Base-by-base conservation (phyloP, 1,140 invertebrate species). In the Megalonaias nervosa region DNA sequence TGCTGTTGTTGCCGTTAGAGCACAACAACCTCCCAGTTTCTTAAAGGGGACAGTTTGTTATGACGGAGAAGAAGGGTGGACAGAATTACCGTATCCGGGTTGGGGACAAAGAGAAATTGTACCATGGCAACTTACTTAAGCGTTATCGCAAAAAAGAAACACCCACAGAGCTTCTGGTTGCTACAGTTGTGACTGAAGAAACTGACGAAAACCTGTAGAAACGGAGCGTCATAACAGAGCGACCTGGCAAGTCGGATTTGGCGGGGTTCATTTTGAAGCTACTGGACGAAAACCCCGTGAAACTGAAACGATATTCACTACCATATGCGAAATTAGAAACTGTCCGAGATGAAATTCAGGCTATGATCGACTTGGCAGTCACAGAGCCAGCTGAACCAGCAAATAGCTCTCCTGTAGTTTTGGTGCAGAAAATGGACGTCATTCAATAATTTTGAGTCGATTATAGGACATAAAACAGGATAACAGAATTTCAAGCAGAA, bases 391-490 rank as follows among this genome's bases (percentile, higher is more conserved):
- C 58, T 38, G 59, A 62, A 13, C 23, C n/a, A 26, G 13, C n/a
- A 12, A 62, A 62, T 62, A 31, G 11, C 14, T 72, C 59, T 13
- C 21, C 87, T 19, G 62, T 86, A 14, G 80, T 86, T 5, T 57
- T 87, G 21, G 81, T 85, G 11, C 93, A 93, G 71, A 94, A 94
- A 75, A 92, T 92, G 58, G 85, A 93, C 86, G 87, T 91, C 67
- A 71, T 85, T 62, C 67, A 85, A 48, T 74, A 92, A 31, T 86
- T 93, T 48, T 92, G 92, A 84, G 89, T 86, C 6, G 92, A 93
- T 84, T 93, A 91, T 84, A 91, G 84, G 26, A 67, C 55, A 23
- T 21, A 86, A 11, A 86, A 88, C 67, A 26, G 19, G 15, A 64
- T 79, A 2, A 81, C 81, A 5, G 67, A 67, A 19, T 81, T 82